Conservation (phyloP, 2,888 invertebrate species). For the Gymnosoma rotundatum region DNA sequence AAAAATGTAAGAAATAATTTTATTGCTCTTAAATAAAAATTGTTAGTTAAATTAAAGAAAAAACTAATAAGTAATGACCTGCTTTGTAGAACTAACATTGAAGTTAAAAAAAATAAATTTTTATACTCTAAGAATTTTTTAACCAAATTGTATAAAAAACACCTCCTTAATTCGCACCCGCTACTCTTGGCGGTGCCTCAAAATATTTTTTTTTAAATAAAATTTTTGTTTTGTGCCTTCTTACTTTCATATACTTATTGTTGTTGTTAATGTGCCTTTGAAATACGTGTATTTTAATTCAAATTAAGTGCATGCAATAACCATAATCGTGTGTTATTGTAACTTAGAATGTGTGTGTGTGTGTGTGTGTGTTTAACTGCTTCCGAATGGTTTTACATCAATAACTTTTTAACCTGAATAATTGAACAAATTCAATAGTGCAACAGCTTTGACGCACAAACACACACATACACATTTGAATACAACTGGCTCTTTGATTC, state of each 20-base stretch:
- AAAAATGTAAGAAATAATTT: too few relatives aligned
- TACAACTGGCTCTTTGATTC: constrained; percentile 25
- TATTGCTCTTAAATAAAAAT: too few relatives aligned
- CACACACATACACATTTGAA: constrained; percentile 38
- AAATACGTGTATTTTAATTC: constrained; percentile 51
- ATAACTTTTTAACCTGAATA: constrained; percentile 68
- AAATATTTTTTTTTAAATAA: constrained; percentile 17
- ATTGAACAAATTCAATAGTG: constrained; percentile 65
- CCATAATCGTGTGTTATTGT: constrained; percentile 58
- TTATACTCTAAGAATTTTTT: neutral
- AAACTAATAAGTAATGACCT: too few relatives aligned
- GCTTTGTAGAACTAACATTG: too few relatives aligned
- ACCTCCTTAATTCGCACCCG: constrained; percentile 12
- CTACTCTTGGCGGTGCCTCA: neutral
- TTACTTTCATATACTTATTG: neutral
- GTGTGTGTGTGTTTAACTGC: constrained; percentile 65
- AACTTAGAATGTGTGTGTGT: constrained; percentile 5
- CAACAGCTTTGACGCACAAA: constrained; percentile 47
- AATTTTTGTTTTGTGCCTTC: constrained; percentile 14
- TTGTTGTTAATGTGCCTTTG: constrained; percentile 21
- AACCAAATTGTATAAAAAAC: neutral
- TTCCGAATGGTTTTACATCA: constrained; percentile 71
- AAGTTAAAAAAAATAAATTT: neutral
- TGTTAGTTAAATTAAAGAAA: too few relatives aligned
- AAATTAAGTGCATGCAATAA: constrained; percentile 70